phyloP scores from a whole-genome alignment of 2,888 invertebrate genomes.

The Pheosia tremula region DNA sequence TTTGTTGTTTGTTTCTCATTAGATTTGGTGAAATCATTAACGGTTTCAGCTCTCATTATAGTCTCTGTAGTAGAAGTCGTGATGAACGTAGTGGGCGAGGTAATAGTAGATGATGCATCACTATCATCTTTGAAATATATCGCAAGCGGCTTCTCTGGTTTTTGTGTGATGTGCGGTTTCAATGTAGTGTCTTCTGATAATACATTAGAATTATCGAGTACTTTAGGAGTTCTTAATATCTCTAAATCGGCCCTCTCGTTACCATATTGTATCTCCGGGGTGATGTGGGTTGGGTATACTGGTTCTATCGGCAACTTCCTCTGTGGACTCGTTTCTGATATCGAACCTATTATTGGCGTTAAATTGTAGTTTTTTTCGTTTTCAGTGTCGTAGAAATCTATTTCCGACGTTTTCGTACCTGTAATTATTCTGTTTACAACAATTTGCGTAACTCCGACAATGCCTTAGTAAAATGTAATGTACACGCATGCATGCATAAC shows the following conservation, averaged over 20 bases:
- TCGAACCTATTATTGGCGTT: constrained; percentile 47
- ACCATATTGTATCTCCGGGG: constrained; percentile 81
- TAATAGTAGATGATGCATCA: constrained; percentile 48
- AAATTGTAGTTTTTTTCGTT: constrained; percentile 54
- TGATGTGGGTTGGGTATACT: constrained; percentile 72
- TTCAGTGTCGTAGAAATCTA: constrained; percentile 75
- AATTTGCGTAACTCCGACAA: constrained; percentile 25
- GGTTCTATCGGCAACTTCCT: constrained; percentile 65
- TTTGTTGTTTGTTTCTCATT: constrained; percentile 54
- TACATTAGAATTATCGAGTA: constrained; percentile 47
- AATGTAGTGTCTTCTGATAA: constrained; percentile 63
- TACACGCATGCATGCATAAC: constrained; percentile 17
- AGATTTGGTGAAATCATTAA: constrained; percentile 58
- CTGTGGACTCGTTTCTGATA: constrained; percentile 45
- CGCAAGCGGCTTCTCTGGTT: constrained; percentile 74
- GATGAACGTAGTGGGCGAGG: constrained; percentile 10
- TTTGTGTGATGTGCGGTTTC: constrained; percentile 77
- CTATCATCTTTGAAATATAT: constrained; percentile 68
- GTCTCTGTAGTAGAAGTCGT: constrained; percentile 55
- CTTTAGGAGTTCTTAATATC: constrained; percentile 63
- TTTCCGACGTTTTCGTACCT: constrained; percentile 76
- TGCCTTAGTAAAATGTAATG: constrained; percentile 10
- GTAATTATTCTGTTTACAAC: constrained; percentile 52
- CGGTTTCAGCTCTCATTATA: constrained; percentile 60
- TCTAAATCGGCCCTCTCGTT: constrained; percentile 75